These are phyloP conservation scores for Drosophila setifemur DNA, from an alignment of 1,140 invertebrate species.

Conservation along the genomic window DNA sequence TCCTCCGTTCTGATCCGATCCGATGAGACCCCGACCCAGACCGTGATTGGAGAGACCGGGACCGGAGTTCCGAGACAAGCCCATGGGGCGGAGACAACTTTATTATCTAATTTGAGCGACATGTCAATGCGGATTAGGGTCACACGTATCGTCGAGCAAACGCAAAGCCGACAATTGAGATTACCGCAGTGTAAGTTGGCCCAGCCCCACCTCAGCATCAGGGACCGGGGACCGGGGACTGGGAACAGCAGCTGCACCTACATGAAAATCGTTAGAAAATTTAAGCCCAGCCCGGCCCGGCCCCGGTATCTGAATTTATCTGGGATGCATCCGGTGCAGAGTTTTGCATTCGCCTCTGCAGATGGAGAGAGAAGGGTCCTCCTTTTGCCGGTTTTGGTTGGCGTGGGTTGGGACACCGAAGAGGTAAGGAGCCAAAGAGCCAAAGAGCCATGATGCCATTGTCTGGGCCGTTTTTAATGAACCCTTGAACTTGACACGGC, in stretches of 20 bases:
- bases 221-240: no score
- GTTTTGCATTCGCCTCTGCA: constrained; percentile 36
- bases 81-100: constrained; percentile 49
- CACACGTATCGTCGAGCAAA: constrained; percentile 67
- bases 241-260: constrained; percentile 29
- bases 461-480: constrained; percentile 55
- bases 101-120: constrained; percentile 76
- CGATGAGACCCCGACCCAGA: constrained; percentile 34
- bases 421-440: background rate
- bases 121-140: constrained; percentile 81
- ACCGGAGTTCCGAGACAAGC: constrained; percentile 13
- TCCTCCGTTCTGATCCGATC: constrained; percentile 15
- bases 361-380: background rate
- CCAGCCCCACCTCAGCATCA: background rate
- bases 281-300: constrained; percentile 7
- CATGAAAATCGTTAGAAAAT: constrained; percentile 36
- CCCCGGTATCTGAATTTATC: constrained; percentile 35
- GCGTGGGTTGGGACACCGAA: constrained; percentile 40
- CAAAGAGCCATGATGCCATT: constrained; percentile 28
- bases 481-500: constrained; percentile 76
- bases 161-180: constrained; percentile 70
- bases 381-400: background rate
- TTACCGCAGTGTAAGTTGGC: constrained; percentile 43
- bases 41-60: constrained; percentile 17
- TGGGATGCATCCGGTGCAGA: constrained; percentile 42